Percentiles rank a stretch among this genome's conserved stretches.
Evolutionary conservation across 37 sponge, comb jelly and placozoan genomes (phyloP).

Genomic region (Aphrocallistes beatrix): DNA sequence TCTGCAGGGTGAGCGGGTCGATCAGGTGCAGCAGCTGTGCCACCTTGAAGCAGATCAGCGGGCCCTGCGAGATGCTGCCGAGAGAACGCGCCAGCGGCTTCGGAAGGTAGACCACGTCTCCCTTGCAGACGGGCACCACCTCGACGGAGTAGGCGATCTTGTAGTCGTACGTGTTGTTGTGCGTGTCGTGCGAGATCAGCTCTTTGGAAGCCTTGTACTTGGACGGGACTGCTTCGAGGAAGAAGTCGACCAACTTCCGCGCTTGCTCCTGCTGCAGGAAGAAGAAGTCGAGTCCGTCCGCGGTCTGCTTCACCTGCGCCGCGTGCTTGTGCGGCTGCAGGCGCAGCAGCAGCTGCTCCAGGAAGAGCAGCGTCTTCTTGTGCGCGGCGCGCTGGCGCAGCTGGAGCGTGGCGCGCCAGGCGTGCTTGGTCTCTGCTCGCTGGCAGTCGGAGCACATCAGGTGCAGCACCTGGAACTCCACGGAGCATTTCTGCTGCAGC

Average conservation of each 20-base stretch:
- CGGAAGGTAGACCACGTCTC: constrained; percentile 77
- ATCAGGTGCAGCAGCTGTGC: constrained; percentile 57
- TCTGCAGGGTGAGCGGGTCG: constrained; percentile 66
- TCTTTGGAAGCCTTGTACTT: constrained; percentile 86
- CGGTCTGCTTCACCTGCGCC: constrained; percentile 42
- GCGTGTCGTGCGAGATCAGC: constrained; percentile 84
- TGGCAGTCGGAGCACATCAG: constrained; percentile 95
- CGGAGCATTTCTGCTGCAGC: constrained; percentile 80
- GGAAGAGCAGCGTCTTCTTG: constrained; percentile 90
- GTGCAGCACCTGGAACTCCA: constrained; percentile 81
- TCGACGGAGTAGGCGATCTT: constrained; percentile 92
- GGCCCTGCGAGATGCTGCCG: constrained; percentile 52
- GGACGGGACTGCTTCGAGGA: constrained; percentile 67
- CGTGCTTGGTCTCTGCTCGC: constrained; percentile 70
- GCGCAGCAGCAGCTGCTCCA: constrained; percentile 89
- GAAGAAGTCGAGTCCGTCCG: constrained; percentile 79
- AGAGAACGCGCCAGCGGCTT: constrained; percentile 50
- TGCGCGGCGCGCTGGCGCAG: constrained; percentile 83
- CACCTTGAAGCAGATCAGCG: constrained; percentile 53
- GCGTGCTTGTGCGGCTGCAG: constrained; percentile 56
- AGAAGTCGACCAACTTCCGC: constrained; percentile 85
- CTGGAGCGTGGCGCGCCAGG: constrained; percentile 88
- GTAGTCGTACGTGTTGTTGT: constrained; percentile 88
- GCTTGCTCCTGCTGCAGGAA: constrained; percentile 58
- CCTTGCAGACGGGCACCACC: constrained; percentile 79